A percentile compares a stretch with the other conserved stretches of the same genome.
Conservation (phyloP, 2,888 invertebrate genomes). For the Cerastis leucographa region DNA sequence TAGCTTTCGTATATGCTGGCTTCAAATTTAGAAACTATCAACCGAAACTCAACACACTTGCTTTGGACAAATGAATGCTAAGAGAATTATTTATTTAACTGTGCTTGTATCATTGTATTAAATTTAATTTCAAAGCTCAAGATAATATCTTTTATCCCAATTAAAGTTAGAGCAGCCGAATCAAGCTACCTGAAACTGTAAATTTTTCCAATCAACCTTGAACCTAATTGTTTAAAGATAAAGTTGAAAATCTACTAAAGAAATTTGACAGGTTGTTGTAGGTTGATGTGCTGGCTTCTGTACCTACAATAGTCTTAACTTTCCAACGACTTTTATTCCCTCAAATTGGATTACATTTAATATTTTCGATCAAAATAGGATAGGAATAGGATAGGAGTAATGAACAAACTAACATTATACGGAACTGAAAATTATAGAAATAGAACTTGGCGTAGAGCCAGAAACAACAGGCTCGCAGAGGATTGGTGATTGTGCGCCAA, state of each 20-base stretch:
- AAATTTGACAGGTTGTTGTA: too few relatives aligned
- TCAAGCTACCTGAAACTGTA: too few relatives aligned
- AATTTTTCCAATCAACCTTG: too few relatives aligned
- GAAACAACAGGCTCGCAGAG: slow-evolving; percentile 52
- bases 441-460: slow-evolving; percentile 67
- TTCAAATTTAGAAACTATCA: neutral
- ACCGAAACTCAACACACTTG: neutral
- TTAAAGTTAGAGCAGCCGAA: slow-evolving; percentile 20
- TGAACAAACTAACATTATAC: slow-evolving; percentile 56
- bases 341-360: slow-evolving; percentile 35
- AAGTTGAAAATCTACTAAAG: too few relatives aligned
- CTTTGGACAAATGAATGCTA: neutral
- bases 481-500: slow-evolving; percentile 57
- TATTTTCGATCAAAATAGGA: slow-evolving; percentile 24
- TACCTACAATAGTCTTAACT: slow-evolving; percentile 1
- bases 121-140: slow-evolving; percentile 3
- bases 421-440: slow-evolving; percentile 64
- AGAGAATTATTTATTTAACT: neutral
- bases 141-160: slow-evolving; percentile 28
- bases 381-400: slow-evolving; percentile 31
- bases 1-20: neutral
- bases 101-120: neutral
- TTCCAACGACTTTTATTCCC: slow-evolving; percentile 13
- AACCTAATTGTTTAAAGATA: too few relatives aligned
- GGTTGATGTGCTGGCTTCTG: too few relatives aligned